Evolutionary conservation across 37 sponge, comb jelly and placozoan species (phyloP).

Genomic region (Spongilla lacustris): DNA sequence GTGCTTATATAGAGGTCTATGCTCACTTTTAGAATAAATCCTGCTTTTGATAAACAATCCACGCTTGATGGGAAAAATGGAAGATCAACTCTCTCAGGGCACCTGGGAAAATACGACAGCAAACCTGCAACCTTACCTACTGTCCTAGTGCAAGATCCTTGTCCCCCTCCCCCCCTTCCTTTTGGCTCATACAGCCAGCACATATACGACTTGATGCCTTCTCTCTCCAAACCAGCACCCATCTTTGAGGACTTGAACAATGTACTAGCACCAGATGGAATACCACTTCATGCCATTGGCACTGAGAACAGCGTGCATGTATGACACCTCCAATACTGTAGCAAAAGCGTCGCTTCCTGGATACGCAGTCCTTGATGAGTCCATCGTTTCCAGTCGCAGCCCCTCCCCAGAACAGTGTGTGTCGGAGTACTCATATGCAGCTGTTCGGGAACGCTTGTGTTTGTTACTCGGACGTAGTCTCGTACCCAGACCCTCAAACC

Average conservation of each 20-base stretch:
- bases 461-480: too few relatives aligned
- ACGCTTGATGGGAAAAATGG: neutral
- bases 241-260: neutral
- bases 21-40: neutral
- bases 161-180: neutral
- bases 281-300: neutral
- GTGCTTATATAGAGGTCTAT: too few relatives aligned
- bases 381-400: neutral
- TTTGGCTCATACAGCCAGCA: neutral
- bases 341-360: neutral
- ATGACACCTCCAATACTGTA: neutral
- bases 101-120: neutral
- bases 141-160: neutral
- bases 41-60: neutral
- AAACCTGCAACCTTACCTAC: neutral
- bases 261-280: neutral
- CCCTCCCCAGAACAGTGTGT: neutral
- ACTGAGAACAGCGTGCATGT: neutral
- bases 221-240: neutral
- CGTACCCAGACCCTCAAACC: neutral
- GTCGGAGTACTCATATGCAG: neutral
- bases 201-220: neutral
- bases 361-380: neutral
- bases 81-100: neutral
- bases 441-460: too few relatives aligned